phyloP scores from a whole-genome alignment of 2,888 invertebrate genomes.

The Gryllus longicercus region DNA sequence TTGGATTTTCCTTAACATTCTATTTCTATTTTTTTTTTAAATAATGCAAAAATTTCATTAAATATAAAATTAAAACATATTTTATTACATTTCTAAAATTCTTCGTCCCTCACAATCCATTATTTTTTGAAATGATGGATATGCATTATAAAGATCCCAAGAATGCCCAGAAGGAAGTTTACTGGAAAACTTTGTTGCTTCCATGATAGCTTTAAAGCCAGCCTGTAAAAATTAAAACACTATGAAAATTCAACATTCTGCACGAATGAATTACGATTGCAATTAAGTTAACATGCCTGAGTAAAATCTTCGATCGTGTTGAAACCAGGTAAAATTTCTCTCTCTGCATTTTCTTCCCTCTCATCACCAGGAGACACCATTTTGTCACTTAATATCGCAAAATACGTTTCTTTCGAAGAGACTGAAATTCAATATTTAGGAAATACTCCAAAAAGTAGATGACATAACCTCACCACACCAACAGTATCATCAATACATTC shows the following conservation, averaged over 20 bases:
- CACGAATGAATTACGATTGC: neutral
- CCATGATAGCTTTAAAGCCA: constrained; percentile 62
- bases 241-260: neutral
- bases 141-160: constrained; percentile 72
- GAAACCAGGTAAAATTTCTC: constrained; percentile 31
- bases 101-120: constrained; percentile 62
- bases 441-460: too few species aligned
- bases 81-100: constrained; percentile 56
- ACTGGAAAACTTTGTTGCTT: constrained; percentile 68
- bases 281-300: constrained; percentile 20
- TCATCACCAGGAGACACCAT: constrained; percentile 32
- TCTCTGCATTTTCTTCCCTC: constrained; percentile 36
- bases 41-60: too few species aligned
- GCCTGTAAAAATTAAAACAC: constrained; percentile 51
- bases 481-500: too few species aligned
- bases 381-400: neutral
- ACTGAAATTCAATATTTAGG: too few species aligned
- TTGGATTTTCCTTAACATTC: too few species aligned
- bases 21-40: too few species aligned
- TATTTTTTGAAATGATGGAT: constrained; percentile 66
- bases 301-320: constrained; percentile 28
- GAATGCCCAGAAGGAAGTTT: constrained; percentile 67
- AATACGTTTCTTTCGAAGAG: too few species aligned
- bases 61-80: neutral
- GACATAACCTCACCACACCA: too few species aligned